A percentile compares a stretch with the other conserved stretches of the same genome.
Conservation (phyloP, 1,140 invertebrate genomes). For the Apis dorsata region DNA sequence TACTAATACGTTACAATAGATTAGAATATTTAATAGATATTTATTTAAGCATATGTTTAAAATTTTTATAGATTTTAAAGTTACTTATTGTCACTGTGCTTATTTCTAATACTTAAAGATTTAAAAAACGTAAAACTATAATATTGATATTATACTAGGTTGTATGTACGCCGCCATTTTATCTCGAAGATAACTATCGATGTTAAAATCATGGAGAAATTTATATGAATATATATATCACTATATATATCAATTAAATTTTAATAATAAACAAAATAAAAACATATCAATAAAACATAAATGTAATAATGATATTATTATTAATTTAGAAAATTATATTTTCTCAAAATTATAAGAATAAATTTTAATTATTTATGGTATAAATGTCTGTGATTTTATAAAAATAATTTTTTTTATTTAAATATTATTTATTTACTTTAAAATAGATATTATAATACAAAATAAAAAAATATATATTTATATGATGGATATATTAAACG, state of each 20-base stretch:
- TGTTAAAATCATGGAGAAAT: not conserved
- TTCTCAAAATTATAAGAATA: no score
- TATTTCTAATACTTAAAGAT: not conserved
- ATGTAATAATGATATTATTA: not conserved
- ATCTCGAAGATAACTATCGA: slow-evolving; percentile 6
- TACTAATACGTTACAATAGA: not conserved
- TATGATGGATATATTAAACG: no score
- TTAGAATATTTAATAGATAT: not conserved
- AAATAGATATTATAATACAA: no score
- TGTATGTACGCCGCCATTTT: slow-evolving; percentile 3
- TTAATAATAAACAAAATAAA: not conserved
- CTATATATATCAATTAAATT: not conserved
- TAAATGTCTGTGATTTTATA: not conserved
- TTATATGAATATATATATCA: not conserved
- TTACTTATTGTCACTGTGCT: not conserved
- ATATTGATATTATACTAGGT: not conserved
- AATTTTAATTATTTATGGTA: no score
- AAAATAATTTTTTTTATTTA: no score
- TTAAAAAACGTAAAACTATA: not conserved
- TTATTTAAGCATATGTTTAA: not conserved
- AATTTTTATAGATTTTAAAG: not conserved
- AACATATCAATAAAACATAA: not conserved
- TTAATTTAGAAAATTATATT: no score
- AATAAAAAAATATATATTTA: no score
- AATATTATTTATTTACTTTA: no score